Evolutionary conservation across 2,888 invertebrate genomes (phyloP), one percentile per base, ranked within the genome.

Genomic region (Dicycla oo): DNA sequence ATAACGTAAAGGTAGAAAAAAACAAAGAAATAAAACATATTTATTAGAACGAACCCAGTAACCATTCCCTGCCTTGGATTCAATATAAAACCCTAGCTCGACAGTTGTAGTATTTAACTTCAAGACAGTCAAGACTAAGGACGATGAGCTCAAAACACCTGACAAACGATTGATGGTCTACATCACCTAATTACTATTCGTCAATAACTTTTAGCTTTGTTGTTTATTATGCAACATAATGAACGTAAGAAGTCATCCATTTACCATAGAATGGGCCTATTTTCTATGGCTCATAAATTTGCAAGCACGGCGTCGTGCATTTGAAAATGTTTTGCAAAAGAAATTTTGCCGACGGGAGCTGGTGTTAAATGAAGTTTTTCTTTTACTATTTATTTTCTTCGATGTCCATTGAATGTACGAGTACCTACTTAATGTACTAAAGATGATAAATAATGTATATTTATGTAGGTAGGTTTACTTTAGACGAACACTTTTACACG

Each of bases 181-280:
- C 62, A 78, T 15, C 53, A 40, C 2, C 56, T 26, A 23, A 66
- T 78, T 78, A 64, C 30, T 53, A 81, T 76, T 62, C 65, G 34
- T 57, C 70, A 70, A 81, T 77, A 77, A 65, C 78, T 69, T 61
- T 57, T 0, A 57, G 38, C 43, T 43, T 45, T 34, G 54, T 38
- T 58, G n/a, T 58, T 81, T 68, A 51, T 63, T n/a, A 45, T 23
- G 43, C 68, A 45, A 65, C 53, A 7, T 61, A 61, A 64, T 57
- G 49, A 56, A 56, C 61, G 30, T n/a, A 77, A 67, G 34, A 68
- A 79, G 30, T 64, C 56, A 57, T 60, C 38, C 47, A 57, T 83
- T 80, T 82, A 78, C 51, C 80, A 79, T 83, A 78, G 71, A 70
- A 78, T 78, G 70, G 78, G 15, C 51, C 53, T 53, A 60, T 83